phyloP scores from a whole-genome alignment of 2,888 invertebrate genomes.

The Campaea margaritaria region DNA sequence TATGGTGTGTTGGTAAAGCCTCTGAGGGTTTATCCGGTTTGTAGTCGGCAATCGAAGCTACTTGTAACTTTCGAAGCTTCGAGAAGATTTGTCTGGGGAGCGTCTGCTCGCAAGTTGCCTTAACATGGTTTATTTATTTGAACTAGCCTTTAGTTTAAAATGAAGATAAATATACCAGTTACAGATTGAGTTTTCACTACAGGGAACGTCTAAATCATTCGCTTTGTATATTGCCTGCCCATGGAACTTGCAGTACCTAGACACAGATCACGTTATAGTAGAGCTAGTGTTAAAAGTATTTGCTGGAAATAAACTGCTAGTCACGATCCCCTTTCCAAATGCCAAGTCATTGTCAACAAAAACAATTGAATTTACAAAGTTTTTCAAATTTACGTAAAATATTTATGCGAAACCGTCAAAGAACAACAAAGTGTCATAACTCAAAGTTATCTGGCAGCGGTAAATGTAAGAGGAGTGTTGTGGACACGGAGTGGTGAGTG shows the following conservation, averaged over 20 bases:
- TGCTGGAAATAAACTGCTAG: not conserved
- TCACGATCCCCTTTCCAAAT: not conserved
- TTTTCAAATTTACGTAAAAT: constrained; percentile 48
- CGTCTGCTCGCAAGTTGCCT: constrained; percentile 27
- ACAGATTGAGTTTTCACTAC: no score
- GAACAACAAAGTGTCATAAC: constrained; percentile 63
- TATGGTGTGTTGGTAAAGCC: constrained; percentile 19
- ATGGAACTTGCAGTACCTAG: no score
- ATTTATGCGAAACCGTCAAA: constrained; percentile 53
- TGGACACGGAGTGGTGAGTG: not conserved
- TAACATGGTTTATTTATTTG: constrained; percentile 24
- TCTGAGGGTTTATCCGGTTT: constrained; percentile 28
- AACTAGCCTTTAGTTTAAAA: constrained; percentile 17
- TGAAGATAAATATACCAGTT: constrained; percentile 1
- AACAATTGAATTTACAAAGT: constrained; percentile 37
- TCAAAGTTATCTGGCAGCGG: constrained; percentile 56
- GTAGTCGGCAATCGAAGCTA: constrained; percentile 24
- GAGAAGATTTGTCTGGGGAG: constrained; percentile 44
- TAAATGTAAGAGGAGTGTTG: constrained; percentile 30
- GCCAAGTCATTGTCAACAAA: constrained; percentile 15
- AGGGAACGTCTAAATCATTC: no score
- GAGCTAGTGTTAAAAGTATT: not conserved
- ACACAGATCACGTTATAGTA: no score
- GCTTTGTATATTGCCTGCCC: no score
- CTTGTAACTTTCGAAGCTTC: constrained; percentile 39